Percentiles rank a stretch among this genome's conserved stretches.
Conservation (phyloP, 2,888 invertebrate genomes). For the Eristalinus aeneus region DNA sequence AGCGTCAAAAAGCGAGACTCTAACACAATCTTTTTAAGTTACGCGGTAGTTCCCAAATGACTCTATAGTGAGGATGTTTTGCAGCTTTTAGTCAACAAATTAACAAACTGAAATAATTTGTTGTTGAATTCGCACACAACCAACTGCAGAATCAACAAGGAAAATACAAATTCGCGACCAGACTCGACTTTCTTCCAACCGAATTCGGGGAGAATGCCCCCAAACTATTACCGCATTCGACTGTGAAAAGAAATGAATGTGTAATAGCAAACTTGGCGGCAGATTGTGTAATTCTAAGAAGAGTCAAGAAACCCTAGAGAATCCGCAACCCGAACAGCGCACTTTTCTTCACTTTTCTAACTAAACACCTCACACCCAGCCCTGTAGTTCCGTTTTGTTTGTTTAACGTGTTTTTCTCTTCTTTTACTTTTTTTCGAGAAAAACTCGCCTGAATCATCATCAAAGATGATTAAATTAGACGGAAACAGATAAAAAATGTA, state of each 20-base stretch:
- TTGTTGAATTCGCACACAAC: no score
- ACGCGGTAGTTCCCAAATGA: no score
- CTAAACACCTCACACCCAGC: not conserved
- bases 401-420: not conserved
- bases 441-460: conserved; percentile 37
- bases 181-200: not conserved
- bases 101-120: no score
- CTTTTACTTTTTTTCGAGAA: conserved; percentile 4
- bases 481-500: conserved; percentile 75
- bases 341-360: not conserved
- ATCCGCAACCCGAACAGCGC: not conserved
- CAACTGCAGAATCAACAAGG: no score
- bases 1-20: no score
- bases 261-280: not conserved
- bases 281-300: not conserved
- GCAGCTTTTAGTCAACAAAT: no score
- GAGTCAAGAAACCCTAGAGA: not conserved
- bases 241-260: not conserved
- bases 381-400: conserved; percentile 24
- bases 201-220: not conserved
- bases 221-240: not conserved
- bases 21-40: no score
- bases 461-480: conserved; percentile 76
- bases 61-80: no score
- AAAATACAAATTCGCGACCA: no score